Percentiles rank a stretch among this genome's conserved stretches.
These are phyloP conservation scores for Oxyteleia sp. DNA, from an alignment of 2,888 invertebrate species.

Conservation along the genomic window DNA sequence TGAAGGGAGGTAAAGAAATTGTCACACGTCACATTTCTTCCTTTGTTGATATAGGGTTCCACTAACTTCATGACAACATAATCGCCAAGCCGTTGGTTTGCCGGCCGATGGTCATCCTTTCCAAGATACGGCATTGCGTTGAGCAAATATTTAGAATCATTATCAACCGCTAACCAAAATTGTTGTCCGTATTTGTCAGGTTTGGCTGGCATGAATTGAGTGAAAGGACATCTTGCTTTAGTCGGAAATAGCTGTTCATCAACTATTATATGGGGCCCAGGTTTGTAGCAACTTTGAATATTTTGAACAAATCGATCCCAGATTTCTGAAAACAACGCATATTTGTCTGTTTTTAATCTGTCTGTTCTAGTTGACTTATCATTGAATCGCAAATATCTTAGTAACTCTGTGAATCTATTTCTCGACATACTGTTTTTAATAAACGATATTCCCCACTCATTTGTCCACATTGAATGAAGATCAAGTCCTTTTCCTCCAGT, in stretches of 20 bases:
- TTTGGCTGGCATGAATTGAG: conserved; percentile 80
- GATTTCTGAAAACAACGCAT: conserved; percentile 18
- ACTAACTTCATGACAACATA: conserved; percentile 70
- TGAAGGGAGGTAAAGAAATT: conserved; percentile 54
- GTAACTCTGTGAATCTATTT: background rate
- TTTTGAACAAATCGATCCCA: background rate
- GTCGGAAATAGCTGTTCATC: conserved; percentile 3
- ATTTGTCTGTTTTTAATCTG: conserved; percentile 5
- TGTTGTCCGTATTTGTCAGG: conserved; percentile 56
- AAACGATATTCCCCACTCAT: conserved; percentile 1
- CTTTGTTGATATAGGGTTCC: conserved; percentile 64
- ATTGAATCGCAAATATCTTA: background rate
- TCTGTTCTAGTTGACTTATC: background rate
- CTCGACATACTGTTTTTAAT: background rate
- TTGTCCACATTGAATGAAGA: conserved; percentile 7
- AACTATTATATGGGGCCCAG: background rate
- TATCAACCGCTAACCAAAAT: conserved; percentile 71
- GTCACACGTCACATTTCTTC: conserved; percentile 57
- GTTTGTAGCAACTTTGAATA: conserved; percentile 7
- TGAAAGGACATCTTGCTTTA: conserved; percentile 70
- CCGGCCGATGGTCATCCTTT: conserved; percentile 67
- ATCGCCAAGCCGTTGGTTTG: conserved; percentile 51
- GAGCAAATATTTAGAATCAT: conserved; percentile 65
- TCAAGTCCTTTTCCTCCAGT: conserved; percentile 35
- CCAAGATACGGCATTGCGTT: conserved; percentile 68